Base-by-base conservation (phyloP, 2,113 vertebrate genomes). In the Cyprinodon variegatus region DNA sequence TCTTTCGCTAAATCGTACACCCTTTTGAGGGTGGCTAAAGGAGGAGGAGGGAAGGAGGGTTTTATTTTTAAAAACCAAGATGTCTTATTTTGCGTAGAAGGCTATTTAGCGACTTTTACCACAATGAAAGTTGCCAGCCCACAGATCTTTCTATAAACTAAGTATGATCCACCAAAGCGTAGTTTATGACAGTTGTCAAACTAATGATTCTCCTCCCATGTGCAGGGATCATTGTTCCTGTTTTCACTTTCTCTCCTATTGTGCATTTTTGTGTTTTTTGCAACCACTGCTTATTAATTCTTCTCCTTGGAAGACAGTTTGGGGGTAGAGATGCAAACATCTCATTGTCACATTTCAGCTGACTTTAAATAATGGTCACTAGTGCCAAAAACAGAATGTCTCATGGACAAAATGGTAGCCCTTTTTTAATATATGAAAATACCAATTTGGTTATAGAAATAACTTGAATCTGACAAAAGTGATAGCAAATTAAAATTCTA, bases 1-100 rank as follows among this genome's bases (percentile, higher is more conserved):
- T 77, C 77, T 63, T 70, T 73, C 70, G 78, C 60, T 82, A 78
- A 86, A 76, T 85, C 70, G 79, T 77, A 76, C 83, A 70, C 76
- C 72, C 75, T 62, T 84, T 75, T 76, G 82, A 85, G 61, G 2
- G 78, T 77, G 61, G 82, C 61, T 74, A 65, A 17, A 68, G 62
- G 53, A 71, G 66, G 68, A 71, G 0, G n/a, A 65, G 76, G 50
- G 77, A 81, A 39, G 4, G 17, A 75, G 37, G 29, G 39, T 61
- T 82, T 57, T 72, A 83, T 61, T 79, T 59, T 65, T 68, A 36
- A 65, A 87, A 87, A 67, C 61, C 74, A 74, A 79, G 40, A 78
- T 77, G 70, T 72, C 81, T 72, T 0, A 29, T 17, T 12, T 43
- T 76, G 72, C 72, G 76, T 76, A 77, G 40, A 65, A 61, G 68